Conservation (phyloP, 2,797 vertebrate genomes). For the Myiotriccus ornatus region DNA sequence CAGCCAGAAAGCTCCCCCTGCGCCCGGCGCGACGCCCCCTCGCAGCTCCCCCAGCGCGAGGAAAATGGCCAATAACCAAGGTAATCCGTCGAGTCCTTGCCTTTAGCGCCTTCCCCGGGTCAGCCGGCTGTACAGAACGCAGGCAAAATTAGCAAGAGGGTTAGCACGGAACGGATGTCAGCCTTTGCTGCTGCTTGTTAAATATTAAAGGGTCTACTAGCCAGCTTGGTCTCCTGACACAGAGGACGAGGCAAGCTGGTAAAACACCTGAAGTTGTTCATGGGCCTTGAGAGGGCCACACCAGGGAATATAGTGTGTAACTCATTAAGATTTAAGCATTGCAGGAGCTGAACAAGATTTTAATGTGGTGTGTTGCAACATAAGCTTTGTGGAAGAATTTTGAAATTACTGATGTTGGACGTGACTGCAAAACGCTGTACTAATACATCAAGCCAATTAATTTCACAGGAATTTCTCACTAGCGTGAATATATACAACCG, state of each 20-base stretch:
- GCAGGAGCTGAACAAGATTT: constrained; percentile 19
- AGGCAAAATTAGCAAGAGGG: not conserved
- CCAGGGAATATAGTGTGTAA: not conserved
- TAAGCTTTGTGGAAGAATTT: constrained; percentile 32
- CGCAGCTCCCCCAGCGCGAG: constrained; percentile 70
- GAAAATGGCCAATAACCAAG: constrained; percentile 73
- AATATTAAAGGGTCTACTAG: not conserved
- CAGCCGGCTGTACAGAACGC: not conserved
- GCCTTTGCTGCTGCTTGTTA: not conserved
- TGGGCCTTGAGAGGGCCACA: constrained; percentile 14
- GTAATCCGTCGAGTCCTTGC: constrained; percentile 24
- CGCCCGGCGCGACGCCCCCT: constrained; percentile 56
- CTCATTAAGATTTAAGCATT: constrained; percentile 45
- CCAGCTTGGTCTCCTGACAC: not conserved
- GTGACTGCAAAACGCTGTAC: not conserved
- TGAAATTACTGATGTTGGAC: not conserved
- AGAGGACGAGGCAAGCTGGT: not conserved
- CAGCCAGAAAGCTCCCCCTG: constrained; percentile 69
- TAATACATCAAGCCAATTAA: not conserved
- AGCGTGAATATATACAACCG: not conserved
- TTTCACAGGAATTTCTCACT: not conserved
- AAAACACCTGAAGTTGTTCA: constrained; percentile 53
- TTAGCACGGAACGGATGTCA: not conserved
- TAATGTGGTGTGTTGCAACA: constrained; percentile 11
- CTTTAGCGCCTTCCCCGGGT: not conserved